These are phyloP conservation scores for Frankliniella fusca DNA, from an alignment of 2,888 invertebrate species.

Conservation along the genomic window DNA sequence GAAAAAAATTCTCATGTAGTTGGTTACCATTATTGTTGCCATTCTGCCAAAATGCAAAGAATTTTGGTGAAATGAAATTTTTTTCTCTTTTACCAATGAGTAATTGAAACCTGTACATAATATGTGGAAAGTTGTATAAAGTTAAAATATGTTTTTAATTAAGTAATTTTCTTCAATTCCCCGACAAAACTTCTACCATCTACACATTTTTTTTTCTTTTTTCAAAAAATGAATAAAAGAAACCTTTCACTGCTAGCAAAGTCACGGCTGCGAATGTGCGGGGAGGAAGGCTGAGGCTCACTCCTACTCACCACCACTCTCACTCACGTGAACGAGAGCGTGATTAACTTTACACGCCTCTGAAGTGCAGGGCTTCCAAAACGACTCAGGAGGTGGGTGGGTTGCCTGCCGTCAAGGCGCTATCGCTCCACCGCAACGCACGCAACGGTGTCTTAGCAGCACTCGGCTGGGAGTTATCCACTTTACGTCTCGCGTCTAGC, in stretches of 20 bases:
- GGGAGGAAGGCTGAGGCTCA: too few relatives aligned
- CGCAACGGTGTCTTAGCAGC: not conserved
- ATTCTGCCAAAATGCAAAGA: not conserved
- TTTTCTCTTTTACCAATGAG: not conserved
- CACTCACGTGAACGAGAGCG: too few relatives aligned
- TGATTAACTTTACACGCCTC: too few relatives aligned
- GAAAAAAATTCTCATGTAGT: not conserved
- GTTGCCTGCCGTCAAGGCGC: not conserved
- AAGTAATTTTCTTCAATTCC: not conserved
- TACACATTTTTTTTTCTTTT: not conserved
- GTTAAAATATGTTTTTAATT: conserved; percentile 3
- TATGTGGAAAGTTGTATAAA: conserved; percentile 25
- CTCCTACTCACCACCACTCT: too few relatives aligned
- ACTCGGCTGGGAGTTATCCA: not conserved
- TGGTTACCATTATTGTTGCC: not conserved
- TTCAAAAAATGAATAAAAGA: too few relatives aligned
- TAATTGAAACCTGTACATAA: conserved; percentile 2
- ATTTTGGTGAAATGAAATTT: not conserved
- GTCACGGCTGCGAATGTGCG: too few relatives aligned
- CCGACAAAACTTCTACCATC: not conserved
- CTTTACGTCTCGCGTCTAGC: too few relatives aligned
- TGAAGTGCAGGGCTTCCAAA: too few relatives aligned
- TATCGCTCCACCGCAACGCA: not conserved
- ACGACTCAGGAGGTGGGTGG: not conserved
- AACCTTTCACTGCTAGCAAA: too few relatives aligned